Evolutionary conservation across 2,888 invertebrate genomes (phyloP), one percentile per base, ranked within the genome.

Genomic region (Tetragnatha montana): DNA sequence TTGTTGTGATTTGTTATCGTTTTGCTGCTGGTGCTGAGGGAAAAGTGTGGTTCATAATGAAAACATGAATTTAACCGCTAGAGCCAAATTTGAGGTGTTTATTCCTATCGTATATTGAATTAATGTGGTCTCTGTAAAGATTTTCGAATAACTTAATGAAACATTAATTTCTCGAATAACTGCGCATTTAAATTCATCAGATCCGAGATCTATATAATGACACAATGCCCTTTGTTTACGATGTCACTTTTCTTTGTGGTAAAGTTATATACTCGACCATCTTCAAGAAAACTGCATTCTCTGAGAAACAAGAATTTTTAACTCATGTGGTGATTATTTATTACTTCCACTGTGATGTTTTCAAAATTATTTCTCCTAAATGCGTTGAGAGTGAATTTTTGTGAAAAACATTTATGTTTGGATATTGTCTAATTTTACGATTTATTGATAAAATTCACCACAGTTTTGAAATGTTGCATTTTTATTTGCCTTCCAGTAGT

Each of bases 31-130:
- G 73, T 88, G 81, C 47, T 69, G 69, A 68, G 47, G n/a, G 69
- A 60, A 73, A 83, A 88, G 79, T 83, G 78, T 88, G 81, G 76
- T 51, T 70, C 71, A 71, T 35, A 74, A 84, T 84, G 88, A 75
- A 79, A 88, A 84, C 80, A 88, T 88, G 88, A 88, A 88, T 82
- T 82, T 88, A 35, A 88, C 88, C 47, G 88, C 84, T 2, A 84
- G 84, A 80, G 88, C 88, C 17, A 88, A 88, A 88, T 70, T 88
- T 51, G 88, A 88, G 88, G 88, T 88, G 60, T 75, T 69, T 73
- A 73, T 60, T 75, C 47, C 22, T 80, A n/a, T 70, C 8, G 17
- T 14, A 68, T 49, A 50, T 69, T 14, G 21, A 49, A 49, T 80
- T 8, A 6, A 70, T 75, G n/a, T 51, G 21, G 21, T 35, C 68